Evolutionary conservation across 2,888 invertebrate species (phyloP).

Genomic region (Trypoxylon attenuatum): DNA sequence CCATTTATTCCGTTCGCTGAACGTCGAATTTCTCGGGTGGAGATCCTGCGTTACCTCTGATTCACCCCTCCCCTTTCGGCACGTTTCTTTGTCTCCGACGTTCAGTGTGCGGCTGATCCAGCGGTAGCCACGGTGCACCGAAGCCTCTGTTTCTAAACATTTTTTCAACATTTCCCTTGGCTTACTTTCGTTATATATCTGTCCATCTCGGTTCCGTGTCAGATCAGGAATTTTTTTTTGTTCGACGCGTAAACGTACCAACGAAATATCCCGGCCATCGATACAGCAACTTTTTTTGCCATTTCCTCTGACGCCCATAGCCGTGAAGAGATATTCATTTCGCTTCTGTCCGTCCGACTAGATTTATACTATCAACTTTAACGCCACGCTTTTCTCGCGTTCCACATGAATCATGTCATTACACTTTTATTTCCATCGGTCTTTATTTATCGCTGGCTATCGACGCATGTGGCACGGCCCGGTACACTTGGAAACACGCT

Average conservation of each 20-base stretch:
- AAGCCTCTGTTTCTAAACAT: background rate
- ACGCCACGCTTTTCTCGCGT: background rate
- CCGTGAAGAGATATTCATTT: background rate
- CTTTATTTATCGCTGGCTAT: background rate
- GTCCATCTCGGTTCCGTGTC: background rate
- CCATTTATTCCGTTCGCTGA: slow-evolving; percentile 3
- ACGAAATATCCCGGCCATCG: background rate
- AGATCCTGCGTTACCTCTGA: too few species aligned
- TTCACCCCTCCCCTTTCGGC: too few species aligned
- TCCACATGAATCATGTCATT: background rate
- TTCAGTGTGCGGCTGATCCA: too few species aligned
- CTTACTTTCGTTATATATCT: background rate
- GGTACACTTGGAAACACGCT: too few species aligned
- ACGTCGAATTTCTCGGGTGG: background rate
- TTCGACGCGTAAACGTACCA: background rate
- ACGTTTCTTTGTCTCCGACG: too few species aligned
- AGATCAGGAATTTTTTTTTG: background rate
- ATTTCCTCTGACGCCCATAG: background rate
- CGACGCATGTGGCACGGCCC: too few species aligned
- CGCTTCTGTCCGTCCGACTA: background rate
- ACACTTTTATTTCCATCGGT: background rate
- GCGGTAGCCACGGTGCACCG: too few species aligned
- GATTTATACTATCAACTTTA: background rate
- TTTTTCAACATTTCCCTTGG: background rate
- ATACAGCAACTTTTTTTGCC: background rate